phyloP scores from a whole-genome alignment of 2,888 invertebrate genomes.

The Platycheirus albimanus region DNA sequence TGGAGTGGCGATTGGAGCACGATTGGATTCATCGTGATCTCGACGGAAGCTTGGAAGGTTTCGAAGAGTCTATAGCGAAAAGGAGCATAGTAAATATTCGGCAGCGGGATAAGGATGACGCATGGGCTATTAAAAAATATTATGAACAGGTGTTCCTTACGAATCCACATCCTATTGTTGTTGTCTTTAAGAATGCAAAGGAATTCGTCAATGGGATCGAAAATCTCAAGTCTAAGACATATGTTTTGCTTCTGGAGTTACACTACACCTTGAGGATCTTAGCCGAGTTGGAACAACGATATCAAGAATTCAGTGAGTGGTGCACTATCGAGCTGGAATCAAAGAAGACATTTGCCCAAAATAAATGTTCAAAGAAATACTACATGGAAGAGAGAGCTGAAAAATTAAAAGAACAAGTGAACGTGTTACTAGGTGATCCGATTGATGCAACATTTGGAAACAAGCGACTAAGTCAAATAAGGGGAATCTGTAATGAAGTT shows the following conservation, averaged over 20 bases:
- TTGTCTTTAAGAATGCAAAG: conserved; percentile 79
- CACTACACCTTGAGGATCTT: conserved; percentile 80
- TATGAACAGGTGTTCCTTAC: conserved; percentile 79
- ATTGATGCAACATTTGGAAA: conserved; percentile 77
- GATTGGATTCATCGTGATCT: conserved; percentile 80
- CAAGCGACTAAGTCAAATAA: conserved; percentile 76
- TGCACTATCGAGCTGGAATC: conserved; percentile 78
- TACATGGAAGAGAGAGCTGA: conserved; percentile 79
- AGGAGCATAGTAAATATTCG: conserved; percentile 79
- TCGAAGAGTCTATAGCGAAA: conserved; percentile 79
- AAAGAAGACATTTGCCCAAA: conserved; percentile 79
- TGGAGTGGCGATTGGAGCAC: conserved; percentile 80
- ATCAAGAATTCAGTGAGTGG: conserved; percentile 79
- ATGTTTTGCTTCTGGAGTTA: conserved; percentile 80
- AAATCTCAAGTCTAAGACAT: conserved; percentile 80
- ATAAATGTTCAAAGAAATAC: conserved; percentile 79
- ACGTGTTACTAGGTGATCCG: conserved; percentile 76
- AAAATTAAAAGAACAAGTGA: conserved; percentile 76
- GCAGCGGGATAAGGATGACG: conserved; percentile 80
- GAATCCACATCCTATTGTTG: conserved; percentile 78
- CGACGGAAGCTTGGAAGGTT: conserved; percentile 78
- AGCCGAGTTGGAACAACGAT: conserved; percentile 78
- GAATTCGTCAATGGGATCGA: conserved; percentile 78
- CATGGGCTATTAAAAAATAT: conserved; percentile 80
- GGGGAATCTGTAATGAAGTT: conserved; percentile 78